These are phyloP conservation scores for Helogale parvula DNA, from an alignment of 2,113 vertebrate genomes.

Conservation along the genomic window DNA sequence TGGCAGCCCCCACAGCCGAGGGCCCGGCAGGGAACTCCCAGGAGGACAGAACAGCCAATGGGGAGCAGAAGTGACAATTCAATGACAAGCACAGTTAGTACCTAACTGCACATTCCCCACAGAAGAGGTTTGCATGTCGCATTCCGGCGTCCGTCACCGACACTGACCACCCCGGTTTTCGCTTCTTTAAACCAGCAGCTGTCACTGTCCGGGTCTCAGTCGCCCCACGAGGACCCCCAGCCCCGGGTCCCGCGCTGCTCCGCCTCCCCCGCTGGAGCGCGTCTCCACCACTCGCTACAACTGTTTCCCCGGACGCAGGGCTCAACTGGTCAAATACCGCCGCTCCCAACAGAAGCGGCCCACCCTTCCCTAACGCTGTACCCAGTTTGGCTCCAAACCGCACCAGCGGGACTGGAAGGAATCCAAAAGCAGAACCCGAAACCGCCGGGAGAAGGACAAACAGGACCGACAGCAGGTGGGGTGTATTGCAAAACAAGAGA, in stretches of 20 bases:
- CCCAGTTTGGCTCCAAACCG: neutral
- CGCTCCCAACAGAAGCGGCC: neutral
- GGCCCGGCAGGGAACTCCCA: neutral
- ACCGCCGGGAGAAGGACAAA: neutral
- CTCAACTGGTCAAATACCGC: neutral
- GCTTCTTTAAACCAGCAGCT: neutral
- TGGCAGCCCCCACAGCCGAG: neutral
- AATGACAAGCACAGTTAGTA: no score
- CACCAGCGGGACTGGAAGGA: neutral
- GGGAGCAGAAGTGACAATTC: neutral
- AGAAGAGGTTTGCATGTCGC: neutral
- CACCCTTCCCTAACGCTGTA: neutral
- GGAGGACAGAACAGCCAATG: neutral
- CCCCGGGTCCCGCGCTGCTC: neutral
- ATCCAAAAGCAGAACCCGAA: neutral
- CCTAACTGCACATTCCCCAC: neutral
- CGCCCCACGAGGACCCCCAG: neutral
- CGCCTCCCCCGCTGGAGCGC: neutral
- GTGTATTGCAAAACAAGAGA: no score
- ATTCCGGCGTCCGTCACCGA: neutral
- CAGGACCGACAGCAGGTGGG: fast-evolving
- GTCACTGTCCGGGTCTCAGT: neutral
- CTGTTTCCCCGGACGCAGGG: neutral
- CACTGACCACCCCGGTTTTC: neutral
- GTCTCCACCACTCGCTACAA: neutral